Base-by-base conservation (phyloP, 2,888 invertebrate species). In the Ochlodes sylvanus region DNA sequence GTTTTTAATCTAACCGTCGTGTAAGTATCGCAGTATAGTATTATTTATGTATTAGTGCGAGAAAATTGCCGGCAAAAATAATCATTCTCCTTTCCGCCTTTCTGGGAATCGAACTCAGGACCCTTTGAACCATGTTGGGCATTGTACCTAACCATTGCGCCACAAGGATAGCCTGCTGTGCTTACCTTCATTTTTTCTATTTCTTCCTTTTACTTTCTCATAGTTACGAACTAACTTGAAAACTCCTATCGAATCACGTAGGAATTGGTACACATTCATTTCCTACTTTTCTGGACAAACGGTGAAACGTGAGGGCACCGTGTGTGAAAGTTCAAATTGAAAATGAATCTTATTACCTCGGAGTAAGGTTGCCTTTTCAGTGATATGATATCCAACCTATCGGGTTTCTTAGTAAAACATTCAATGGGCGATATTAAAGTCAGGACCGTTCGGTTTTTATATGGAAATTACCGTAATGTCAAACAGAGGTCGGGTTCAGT, bases 201-300 rank as follows among this genome's bases (percentile, higher is more conserved):
- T 5, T 4, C 27, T 38, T 9, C 0, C 12, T 38, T 38, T 38
- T 38, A 38, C 12, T 38, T 38, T 3, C 38, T 12, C 5, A 12
- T n/a, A 9, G 7, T 19, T 50, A 50, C 19, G 15, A n/a, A 56
- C 44, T 34, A 55, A 55, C 19, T 64, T 47, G 44, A 38, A 56
- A 64, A 38, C 27, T 55, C 38, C 42, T 64, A 64, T 64, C 64
- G 56, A 17, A 64, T 64, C 64, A 64, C 56, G 64, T 57, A 64
- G 64, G 47, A 64, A 64, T 44, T 34, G 64, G 27, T 42, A 55
- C 56, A 64, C 64, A 38, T 64, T 64, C 19, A 54, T 57, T 63
- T 64, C 57, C 34, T 57, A 47, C 64, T 32, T 19, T 57, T 38
- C 47, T 44, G 64, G 64, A 65, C 64, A 65, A 65, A 65, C 47